These are phyloP conservation scores for Cyanocitta stelleri DNA, from an alignment of 2,113 vertebrate genomes.

Conservation along the genomic window DNA sequence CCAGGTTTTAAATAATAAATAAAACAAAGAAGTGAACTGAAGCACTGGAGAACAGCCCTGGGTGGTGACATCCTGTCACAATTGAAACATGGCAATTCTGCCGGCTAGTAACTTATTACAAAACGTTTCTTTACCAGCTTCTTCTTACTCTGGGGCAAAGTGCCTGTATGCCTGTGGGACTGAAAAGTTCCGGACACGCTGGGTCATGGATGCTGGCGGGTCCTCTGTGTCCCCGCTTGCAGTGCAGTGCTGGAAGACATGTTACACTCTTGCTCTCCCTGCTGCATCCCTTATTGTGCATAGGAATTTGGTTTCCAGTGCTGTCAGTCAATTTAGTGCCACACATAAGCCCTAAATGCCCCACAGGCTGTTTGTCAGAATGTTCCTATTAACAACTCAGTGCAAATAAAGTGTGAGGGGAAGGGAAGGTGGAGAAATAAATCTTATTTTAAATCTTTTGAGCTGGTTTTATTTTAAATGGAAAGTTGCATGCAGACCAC, in stretches of 20 bases:
- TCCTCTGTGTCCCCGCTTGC: neutral
- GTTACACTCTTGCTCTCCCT: neutral
- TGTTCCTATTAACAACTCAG: slow-evolving; percentile 51
- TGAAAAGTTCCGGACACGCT: neutral
- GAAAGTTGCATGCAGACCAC: slow-evolving; percentile 47
- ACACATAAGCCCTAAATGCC: slow-evolving; percentile 6
- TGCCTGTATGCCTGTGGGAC: neutral
- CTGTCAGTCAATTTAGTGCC: slow-evolving; percentile 16
- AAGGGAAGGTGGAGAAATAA: slow-evolving; percentile 60
- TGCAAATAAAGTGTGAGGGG: slow-evolving; percentile 47
- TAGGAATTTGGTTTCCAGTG: neutral
- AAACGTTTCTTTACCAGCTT: slow-evolving; percentile 3
- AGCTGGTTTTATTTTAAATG: slow-evolving; percentile 41
- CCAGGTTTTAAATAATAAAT: slow-evolving; percentile 54
- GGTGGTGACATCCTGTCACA: slow-evolving; percentile 51
- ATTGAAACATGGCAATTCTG: slow-evolving; percentile 44
- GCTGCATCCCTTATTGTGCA: neutral
- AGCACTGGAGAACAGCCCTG: neutral
- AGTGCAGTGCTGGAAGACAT: neutral
- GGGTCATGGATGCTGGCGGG: neutral
- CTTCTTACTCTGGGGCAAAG: slow-evolving; percentile 15
- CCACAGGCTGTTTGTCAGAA: slow-evolving; percentile 46
- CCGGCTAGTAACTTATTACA: slow-evolving; percentile 27
- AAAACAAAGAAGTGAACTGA: slow-evolving; percentile 34
- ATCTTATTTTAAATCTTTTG: slow-evolving; percentile 45